Percentiles rank a stretch among this genome's conserved stretches.
Evolutionary conservation across 2,797 vertebrate genomes (phyloP).

Genomic region (Capromys pilorides): DNA sequence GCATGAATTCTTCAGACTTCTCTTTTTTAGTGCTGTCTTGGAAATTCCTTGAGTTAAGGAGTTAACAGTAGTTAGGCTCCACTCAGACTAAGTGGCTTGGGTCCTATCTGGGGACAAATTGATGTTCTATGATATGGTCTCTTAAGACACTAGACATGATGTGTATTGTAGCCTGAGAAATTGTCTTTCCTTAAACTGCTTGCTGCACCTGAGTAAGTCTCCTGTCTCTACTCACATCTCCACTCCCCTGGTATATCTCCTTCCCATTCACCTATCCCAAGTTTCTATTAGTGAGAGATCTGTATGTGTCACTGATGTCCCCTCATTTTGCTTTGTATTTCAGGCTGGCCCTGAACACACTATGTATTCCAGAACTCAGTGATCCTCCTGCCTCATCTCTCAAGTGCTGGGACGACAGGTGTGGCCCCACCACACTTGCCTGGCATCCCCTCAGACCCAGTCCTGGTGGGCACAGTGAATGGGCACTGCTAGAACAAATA

Average conservation of each 20-base stretch:
- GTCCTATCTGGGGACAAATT: not conserved
- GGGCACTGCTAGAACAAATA: not conserved
- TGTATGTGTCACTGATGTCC: not conserved
- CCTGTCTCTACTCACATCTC: not conserved
- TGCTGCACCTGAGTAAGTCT: not conserved
- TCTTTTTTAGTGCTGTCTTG: constrained; percentile 21
- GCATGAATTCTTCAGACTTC: not conserved
- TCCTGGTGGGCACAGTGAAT: not conserved
- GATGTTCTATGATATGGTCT: not conserved
- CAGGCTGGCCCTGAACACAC: not conserved
- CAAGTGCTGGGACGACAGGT: not conserved
- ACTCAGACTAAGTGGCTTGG: constrained; percentile 9
- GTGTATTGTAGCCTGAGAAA: not conserved
- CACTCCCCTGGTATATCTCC: not conserved
- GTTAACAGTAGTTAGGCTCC: constrained; percentile 33
- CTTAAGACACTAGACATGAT: not conserved
- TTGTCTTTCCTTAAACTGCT: not conserved
- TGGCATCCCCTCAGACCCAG: not conserved
- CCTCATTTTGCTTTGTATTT: not conserved
- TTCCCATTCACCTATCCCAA: not conserved
- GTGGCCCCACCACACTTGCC: not conserved
- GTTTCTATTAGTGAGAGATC: not conserved
- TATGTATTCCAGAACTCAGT: not conserved
- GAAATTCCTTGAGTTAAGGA: constrained; percentile 44
- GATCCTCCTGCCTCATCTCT: not conserved